A percentile compares a stretch with the other conserved stretches of the same genome.
Evolutionary conservation across 2,888 invertebrate species (phyloP).

Genomic region (Nomada fucata): DNA sequence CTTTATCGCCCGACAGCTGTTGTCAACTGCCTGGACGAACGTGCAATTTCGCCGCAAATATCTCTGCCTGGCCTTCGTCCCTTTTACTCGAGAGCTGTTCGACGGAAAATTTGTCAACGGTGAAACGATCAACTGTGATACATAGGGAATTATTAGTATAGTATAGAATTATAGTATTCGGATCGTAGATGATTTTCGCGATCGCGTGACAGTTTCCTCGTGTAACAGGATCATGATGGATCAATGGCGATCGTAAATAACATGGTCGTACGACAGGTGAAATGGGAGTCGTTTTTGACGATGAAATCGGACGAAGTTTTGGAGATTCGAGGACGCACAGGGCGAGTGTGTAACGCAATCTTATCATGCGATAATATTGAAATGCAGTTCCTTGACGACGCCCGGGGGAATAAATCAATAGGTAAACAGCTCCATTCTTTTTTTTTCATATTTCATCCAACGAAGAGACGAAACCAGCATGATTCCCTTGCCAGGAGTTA

Average conservation of each 20-base stretch:
- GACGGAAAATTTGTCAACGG: no score
- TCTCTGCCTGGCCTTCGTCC: not conserved
- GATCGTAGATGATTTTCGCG: slow-evolving; percentile 4
- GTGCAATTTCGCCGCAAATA: slow-evolving; percentile 17
- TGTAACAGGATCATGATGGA: not conserved
- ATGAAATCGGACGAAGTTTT: not conserved
- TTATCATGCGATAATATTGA: slow-evolving; percentile 81
- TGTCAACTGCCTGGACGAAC: not conserved
- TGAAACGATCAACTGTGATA: no score
- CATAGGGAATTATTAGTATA: no score
- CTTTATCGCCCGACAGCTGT: slow-evolving; percentile 8
- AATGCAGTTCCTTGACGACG: slow-evolving; percentile 82
- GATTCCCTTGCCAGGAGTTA: slow-evolving; percentile 43
- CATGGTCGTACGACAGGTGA: slow-evolving; percentile 5
- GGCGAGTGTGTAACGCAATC: slow-evolving; percentile 75
- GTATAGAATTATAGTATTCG: no score
- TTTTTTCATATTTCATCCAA: slow-evolving; percentile 56
- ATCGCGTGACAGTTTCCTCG: not conserved
- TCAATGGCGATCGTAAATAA: slow-evolving; percentile 28
- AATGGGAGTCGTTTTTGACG: slow-evolving; percentile 9
- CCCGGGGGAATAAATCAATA: slow-evolving; percentile 79
- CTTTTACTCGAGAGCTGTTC: not conserved
- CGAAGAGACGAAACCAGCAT: slow-evolving; percentile 63
- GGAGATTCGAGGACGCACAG: slow-evolving; percentile 46
- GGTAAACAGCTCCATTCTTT: slow-evolving; percentile 51